Base-by-base conservation (phyloP, 2,888 invertebrate species). In the Drosophila barbarae region DNA sequence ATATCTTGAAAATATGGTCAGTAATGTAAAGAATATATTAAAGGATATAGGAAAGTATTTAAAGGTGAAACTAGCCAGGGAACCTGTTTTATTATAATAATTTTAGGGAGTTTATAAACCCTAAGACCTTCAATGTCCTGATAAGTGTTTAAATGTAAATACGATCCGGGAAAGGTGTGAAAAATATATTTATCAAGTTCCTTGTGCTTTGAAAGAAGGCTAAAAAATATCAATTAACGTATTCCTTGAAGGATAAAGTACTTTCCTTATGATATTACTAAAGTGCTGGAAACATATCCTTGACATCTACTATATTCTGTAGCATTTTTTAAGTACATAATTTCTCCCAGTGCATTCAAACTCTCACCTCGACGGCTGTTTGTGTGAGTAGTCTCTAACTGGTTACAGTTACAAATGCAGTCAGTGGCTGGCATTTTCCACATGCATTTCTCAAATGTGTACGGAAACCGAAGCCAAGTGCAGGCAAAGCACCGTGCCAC, bases 371-470 rank as follows among this genome's bases (percentile, higher is more conserved):
- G 32, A 26, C 18, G 49, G 53, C 53, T 35, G 21, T 50, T 35
- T 50, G 32, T 18, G 38, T 46, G 36, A 50, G 65, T 60, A 72
- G 80, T 72, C 60, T 66, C 60, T 61, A 36, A 50, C 52, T 56
- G 65, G 65, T 59, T 59, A 57, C 66, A 73, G 74, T 69, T 71
- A 69, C 74, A 74, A 79, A 74, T 76, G 83, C 80, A 79, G 85
- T 65, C 53, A 46, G 32, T 60, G 69, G 49, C 68, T 72, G 68
- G 60, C 85, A 81, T 81, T 81, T 84, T 81, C 82, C 80, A 81
- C 85, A 81, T 84, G 72, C 85, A 81, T 84, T 85, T 85, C 85
- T 78, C 85, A 85, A 78, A 80, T 71, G 72, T 77, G 63, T 76
- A 58, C 81, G 84, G 84, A 85, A 81, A 73, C 81, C 78, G 71